Base-by-base conservation (phyloP, 30 jellyfish, hydroid and myxozoan genomes). In the Hydra vulgaris region DNA sequence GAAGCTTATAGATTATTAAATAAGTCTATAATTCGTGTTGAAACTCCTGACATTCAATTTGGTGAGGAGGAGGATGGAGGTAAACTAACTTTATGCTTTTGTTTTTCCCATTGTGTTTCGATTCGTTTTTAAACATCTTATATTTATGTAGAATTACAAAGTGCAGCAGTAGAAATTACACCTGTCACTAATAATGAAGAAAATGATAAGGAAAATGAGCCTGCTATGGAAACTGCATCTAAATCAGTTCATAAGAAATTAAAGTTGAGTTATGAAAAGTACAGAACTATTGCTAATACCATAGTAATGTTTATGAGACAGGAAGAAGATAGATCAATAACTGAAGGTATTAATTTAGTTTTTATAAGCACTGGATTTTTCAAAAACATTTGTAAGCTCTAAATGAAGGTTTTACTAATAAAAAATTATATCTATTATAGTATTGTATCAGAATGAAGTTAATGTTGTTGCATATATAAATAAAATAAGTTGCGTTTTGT, bases 41-140 rank as follows among this genome's bases (percentile, higher is more conserved):
- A 94, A 81, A 88, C 97, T 15, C 99, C 99, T 18, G 99, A 94
- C 81, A 89, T 94, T 27, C 97, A 94, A 52, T 88, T 94, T 66
- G 95, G 84, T 54, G 97, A 88, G 0, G 95, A 85, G 23, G 91
- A 88, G 16, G 96, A 89, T 27, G 88, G 27, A 25, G 89, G 81
- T 40, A 40, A 40, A 40, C 5, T 40, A 3, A 40, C 12, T 40
- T 40, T 40, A 5, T 3, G 12, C 8, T 5, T 40, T 5, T 3
- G 12, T 40, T 40, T 40, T 40, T 40, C 61, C 12, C 61, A 5
- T 5, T 40, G 61, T 3, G 12, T 40, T 40, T 40, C n/a, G n/a
- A n/a, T 40, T 40, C 61, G 12, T 40, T 40, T 40, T 40, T 40
- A 40, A 40, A 3, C 61, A 3, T 40, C 12, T 40, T 12, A 40